phyloP scores from a whole-genome alignment of 2,797 vertebrate genomes.

The Hippocampus kuda region DNA sequence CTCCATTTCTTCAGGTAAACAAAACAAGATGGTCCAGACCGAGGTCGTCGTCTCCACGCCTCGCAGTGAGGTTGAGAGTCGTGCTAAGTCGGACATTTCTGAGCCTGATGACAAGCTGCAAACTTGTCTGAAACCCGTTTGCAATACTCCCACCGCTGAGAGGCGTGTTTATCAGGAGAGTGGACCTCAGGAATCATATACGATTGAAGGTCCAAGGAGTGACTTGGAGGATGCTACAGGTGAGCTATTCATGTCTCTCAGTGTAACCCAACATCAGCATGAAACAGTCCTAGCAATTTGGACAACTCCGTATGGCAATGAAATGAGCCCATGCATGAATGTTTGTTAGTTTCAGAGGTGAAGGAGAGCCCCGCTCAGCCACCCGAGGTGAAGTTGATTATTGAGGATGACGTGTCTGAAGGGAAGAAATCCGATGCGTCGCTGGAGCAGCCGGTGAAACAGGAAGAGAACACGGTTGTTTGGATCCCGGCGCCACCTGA shows the following conservation, averaged over 20 bases:
- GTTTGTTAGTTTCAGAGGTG: background rate
- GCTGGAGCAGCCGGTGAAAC: background rate
- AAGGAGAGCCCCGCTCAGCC: background rate
- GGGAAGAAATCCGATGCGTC: background rate
- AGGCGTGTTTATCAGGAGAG: background rate
- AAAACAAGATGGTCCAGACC: slow-evolving; percentile 8
- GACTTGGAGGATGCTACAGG: background rate
- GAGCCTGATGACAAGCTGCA: background rate
- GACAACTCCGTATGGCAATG: background rate
- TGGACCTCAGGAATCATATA: background rate
- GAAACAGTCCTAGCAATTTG: background rate
- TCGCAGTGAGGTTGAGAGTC: background rate
- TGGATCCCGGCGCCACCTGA: slow-evolving; percentile 4
- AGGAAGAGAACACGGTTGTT: background rate
- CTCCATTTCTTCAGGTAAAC: background rate
- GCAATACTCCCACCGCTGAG: background rate
- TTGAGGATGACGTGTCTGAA: background rate
- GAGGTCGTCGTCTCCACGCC: background rate
- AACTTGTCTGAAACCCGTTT: background rate
- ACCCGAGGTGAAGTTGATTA: background rate
- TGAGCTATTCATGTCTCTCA: background rate
- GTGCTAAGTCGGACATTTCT: background rate
- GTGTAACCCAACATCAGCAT: background rate
- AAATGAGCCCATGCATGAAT: background rate
- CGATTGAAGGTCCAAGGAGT: background rate